Evolutionary conservation across 2,113 vertebrate genomes (phyloP).

Genomic region (Ardeotis arabs): DNA sequence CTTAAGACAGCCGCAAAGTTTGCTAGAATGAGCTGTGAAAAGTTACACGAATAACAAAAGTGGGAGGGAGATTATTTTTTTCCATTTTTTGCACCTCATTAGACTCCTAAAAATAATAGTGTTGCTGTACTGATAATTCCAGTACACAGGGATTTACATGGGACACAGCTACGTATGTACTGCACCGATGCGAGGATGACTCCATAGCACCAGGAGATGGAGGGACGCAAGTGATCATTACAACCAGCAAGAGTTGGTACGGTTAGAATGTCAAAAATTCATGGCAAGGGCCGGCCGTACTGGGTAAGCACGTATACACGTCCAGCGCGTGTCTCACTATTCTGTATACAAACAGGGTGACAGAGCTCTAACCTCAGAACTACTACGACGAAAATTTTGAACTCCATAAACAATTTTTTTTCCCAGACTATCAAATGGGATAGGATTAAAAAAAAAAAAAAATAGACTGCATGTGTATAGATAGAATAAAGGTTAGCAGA

Average conservation of each 20-base stretch:
- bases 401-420: background rate
- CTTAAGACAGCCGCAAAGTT: constrained; percentile 56
- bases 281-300: background rate
- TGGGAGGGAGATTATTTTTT: background rate
- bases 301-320: background rate
- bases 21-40: constrained; percentile 62
- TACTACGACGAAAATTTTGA: background rate
- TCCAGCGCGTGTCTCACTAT: background rate
- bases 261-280: background rate
- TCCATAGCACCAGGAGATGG: background rate
- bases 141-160: background rate
- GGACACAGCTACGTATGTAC: background rate
- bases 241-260: background rate
- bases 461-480: background rate
- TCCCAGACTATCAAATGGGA: background rate
- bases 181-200: background rate
- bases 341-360: background rate
- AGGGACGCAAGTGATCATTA: background rate
- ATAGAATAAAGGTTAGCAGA: background rate
- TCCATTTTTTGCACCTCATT: background rate
- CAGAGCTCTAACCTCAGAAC: background rate
- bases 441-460: background rate
- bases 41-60: constrained; percentile 32
- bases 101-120: background rate
- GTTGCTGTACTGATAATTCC: background rate